Percentiles rank a stretch among this genome's conserved stretches.
These are phyloP conservation scores for Conopomorpha cramerella DNA, from an alignment of 1,140 invertebrate genomes.

Conservation along the genomic window DNA sequence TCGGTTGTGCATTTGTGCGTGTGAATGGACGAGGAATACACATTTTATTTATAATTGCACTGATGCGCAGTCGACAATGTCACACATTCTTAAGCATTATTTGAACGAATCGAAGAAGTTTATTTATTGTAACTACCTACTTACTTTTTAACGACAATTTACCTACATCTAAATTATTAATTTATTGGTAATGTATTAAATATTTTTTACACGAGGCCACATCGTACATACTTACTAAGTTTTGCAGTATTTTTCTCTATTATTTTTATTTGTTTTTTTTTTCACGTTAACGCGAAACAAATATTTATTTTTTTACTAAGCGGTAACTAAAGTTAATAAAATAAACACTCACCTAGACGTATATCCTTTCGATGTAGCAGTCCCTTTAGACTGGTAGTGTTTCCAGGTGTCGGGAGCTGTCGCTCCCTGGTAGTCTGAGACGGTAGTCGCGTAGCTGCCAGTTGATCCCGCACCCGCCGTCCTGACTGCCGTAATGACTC, in stretches of 20 bases:
- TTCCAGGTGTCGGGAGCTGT: slow-evolving; percentile 42
- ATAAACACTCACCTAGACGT: slow-evolving; percentile 51
- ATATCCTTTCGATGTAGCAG: slow-evolving; percentile 49
- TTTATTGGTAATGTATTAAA: too few relatives aligned
- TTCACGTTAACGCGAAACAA: too few relatives aligned
- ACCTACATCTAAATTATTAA: too few relatives aligned
- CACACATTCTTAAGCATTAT: slow-evolving; percentile 29
- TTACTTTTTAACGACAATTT: too few relatives aligned
- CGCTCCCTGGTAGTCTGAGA: slow-evolving; percentile 37
- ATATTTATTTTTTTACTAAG: too few relatives aligned
- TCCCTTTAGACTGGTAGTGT: slow-evolving; percentile 40
- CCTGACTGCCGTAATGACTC: slow-evolving; percentile 38
- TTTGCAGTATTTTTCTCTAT: too few relatives aligned
- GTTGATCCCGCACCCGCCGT: slow-evolving; percentile 51
- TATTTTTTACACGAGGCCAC: too few relatives aligned
- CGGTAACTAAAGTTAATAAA: too few relatives aligned
- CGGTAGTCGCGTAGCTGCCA: slow-evolving; percentile 36
- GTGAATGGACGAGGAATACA: slow-evolving; percentile 47
- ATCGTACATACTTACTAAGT: too few relatives aligned
- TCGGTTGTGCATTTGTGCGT: slow-evolving; percentile 49
- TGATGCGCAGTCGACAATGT: slow-evolving; percentile 45
- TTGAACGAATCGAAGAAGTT: too few relatives aligned
- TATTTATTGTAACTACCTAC: too few relatives aligned
- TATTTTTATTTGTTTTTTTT: too few relatives aligned
- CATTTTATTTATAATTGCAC: slow-evolving; percentile 59